phyloP scores from a whole-genome alignment of 2,113 vertebrate genomes.

The Poeciliopsis prolifica region DNA sequence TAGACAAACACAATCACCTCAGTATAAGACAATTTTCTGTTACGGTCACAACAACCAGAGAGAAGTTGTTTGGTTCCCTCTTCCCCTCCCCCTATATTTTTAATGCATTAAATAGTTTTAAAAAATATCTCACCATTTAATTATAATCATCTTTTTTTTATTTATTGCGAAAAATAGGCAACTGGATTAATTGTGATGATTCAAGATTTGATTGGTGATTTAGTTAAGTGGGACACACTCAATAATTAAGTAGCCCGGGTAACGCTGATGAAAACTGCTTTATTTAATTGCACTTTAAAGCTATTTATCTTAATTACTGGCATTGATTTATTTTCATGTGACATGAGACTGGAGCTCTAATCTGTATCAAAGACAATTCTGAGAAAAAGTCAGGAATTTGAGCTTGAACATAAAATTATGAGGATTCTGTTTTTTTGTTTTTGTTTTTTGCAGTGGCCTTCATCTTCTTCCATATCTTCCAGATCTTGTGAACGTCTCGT shows the following conservation, averaged over 20 bases:
- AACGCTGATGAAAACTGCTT: background rate
- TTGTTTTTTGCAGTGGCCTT: too few relatives aligned
- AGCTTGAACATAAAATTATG: too few relatives aligned
- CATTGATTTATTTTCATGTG: background rate
- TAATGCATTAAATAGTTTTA: slow-evolving; percentile 80
- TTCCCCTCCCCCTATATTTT: slow-evolving; percentile 41
- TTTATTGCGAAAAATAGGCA: slow-evolving; percentile 97
- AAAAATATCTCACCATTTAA: slow-evolving; percentile 96
- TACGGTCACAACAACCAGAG: slow-evolving; percentile 95
- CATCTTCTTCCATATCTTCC: too few relatives aligned
- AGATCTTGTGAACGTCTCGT: too few relatives aligned
- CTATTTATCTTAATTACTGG: background rate
- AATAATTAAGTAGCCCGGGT: background rate
- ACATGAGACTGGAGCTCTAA: background rate
- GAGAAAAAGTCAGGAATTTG: too few relatives aligned
- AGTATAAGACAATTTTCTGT: slow-evolving; percentile 90
- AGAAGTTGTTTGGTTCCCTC: slow-evolving; percentile 71
- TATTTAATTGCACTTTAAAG: background rate
- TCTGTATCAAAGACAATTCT: background rate
- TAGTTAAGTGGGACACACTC: background rate
- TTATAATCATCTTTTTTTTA: slow-evolving; percentile 81
- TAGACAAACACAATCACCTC: slow-evolving; percentile 98
- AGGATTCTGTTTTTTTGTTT: too few relatives aligned
- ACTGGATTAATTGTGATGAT: slow-evolving; percentile 88
- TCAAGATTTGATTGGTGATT: slow-evolving; percentile 9